A percentile compares a stretch with the other conserved stretches of the same genome.
Conservation (phyloP, 2,113 vertebrate genomes). For the Dasyornis broadbenti region DNA sequence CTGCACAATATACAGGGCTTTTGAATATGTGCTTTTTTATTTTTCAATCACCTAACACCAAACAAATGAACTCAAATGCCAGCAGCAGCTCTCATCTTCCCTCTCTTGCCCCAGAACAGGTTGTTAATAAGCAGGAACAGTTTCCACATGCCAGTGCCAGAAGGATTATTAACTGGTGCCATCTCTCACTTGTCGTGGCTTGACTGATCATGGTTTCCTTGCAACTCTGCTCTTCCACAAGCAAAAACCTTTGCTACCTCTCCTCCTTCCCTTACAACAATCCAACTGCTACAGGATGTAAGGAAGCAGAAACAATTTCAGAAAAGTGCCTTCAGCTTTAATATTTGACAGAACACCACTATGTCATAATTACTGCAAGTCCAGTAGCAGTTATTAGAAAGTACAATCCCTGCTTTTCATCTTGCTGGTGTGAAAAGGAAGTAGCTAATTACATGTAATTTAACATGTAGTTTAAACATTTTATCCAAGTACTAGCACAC, state of each 20-base stretch:
- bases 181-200: neutral
- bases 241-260: neutral
- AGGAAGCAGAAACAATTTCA: neutral
- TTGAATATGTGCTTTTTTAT: rapidly evolving
- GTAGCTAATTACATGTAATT: neutral
- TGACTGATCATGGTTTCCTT: neutral
- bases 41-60: neutral
- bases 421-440: neutral
- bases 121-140: neutral
- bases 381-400: neutral
- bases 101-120: neutral
- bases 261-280: rapidly evolving
- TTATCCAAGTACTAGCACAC: neutral
- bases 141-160: neutral
- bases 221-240: neutral
- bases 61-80: neutral
- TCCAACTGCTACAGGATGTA: neutral
- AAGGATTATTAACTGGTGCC: neutral
- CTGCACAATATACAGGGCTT: neutral
- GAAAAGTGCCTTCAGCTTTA: neutral
- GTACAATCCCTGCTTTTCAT: neutral
- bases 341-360: neutral
- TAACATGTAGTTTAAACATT: neutral
- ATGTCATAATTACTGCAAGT: neutral
- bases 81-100: neutral